A percentile compares a stretch with the other conserved stretches of the same genome.
Conservation (phyloP, 1,140 invertebrate genomes). For the Cotesia glomerata region DNA sequence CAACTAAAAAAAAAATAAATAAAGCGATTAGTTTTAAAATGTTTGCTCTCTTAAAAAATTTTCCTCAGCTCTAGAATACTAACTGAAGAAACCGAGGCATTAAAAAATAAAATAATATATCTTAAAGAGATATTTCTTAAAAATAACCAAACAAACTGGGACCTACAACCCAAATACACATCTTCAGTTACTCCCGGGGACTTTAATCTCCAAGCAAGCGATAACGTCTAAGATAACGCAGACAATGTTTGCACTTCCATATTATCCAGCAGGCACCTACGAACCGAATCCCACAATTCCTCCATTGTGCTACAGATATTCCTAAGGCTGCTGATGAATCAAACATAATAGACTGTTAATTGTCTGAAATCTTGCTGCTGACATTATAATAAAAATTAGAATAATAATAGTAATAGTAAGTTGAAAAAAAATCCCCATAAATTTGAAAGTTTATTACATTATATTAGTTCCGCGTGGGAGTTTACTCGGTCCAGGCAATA, state of each 20-base stretch:
- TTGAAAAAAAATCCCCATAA: too few relatives aligned
- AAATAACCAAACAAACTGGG: too few relatives aligned
- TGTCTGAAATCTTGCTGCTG: neutral
- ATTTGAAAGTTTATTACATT: too few relatives aligned
- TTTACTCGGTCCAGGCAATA: slow-evolving; percentile 27
- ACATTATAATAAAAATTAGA: neutral
- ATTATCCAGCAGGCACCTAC: neutral
- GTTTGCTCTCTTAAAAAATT: too few relatives aligned
- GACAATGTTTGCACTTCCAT: slow-evolving; percentile 6
- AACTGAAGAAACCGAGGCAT: too few relatives aligned
- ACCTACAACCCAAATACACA: neutral
- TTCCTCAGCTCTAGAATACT: too few relatives aligned
- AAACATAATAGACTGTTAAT: neutral
- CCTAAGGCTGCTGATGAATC: too few relatives aligned
- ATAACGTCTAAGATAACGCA: slow-evolving; percentile 50
- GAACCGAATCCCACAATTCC: neutral
- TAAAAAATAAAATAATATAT: too few relatives aligned
- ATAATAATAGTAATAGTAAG: too few relatives aligned
- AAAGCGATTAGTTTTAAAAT: too few relatives aligned
- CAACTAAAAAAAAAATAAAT: too few relatives aligned
- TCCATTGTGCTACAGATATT: neutral
- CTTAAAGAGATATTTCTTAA: too few relatives aligned
- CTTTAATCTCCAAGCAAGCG: slow-evolving; percentile 44
- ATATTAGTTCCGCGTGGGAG: neutral
- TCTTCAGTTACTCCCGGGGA: slow-evolving; percentile 31